Percentiles rank a stretch among this genome's conserved stretches.
phyloP scores from a whole-genome alignment of 2,888 invertebrate species.

The Pterostichus niger region DNA sequence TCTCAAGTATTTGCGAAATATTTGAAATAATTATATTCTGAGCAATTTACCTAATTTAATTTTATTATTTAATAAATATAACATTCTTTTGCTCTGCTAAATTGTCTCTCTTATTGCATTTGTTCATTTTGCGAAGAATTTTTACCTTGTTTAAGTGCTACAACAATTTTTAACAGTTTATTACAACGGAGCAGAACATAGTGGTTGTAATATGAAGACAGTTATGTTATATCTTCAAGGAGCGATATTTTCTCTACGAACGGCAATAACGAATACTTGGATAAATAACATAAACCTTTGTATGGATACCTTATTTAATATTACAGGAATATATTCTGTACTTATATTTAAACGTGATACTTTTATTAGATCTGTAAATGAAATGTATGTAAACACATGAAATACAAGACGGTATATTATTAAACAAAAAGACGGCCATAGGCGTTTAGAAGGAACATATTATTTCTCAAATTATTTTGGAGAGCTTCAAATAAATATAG shows the following conservation, averaged over 20 bases:
- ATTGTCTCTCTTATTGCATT: neutral
- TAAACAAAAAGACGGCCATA: too few species aligned
- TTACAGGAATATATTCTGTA: too few species aligned
- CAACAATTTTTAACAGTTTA: conserved; percentile 30
- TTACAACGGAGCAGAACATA: conserved; percentile 35
- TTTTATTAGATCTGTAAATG: too few species aligned
- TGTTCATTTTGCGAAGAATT: conserved; percentile 18
- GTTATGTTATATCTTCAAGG: conserved; percentile 42
- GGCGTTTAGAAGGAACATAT: too few species aligned
- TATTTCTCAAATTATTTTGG: too few species aligned
- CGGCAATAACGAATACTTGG: conserved; percentile 32
- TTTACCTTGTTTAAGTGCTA: neutral
- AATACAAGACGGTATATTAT: too few species aligned
- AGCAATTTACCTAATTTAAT: conserved; percentile 2
- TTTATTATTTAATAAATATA: conserved; percentile 1
- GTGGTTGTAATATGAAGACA: conserved; percentile 32
- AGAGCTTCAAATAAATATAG: too few species aligned
- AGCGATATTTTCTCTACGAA: conserved; percentile 26
- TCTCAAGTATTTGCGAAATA: conserved; percentile 22
- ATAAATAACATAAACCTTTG: neutral
- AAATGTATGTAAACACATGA: too few species aligned
- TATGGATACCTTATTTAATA: too few species aligned
- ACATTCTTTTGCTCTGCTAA: conserved; percentile 15
- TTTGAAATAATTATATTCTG: conserved; percentile 8
- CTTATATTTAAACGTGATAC: too few species aligned